Base-by-base conservation (phyloP, 2,888 invertebrate species). In the Torymus tubicola region DNA sequence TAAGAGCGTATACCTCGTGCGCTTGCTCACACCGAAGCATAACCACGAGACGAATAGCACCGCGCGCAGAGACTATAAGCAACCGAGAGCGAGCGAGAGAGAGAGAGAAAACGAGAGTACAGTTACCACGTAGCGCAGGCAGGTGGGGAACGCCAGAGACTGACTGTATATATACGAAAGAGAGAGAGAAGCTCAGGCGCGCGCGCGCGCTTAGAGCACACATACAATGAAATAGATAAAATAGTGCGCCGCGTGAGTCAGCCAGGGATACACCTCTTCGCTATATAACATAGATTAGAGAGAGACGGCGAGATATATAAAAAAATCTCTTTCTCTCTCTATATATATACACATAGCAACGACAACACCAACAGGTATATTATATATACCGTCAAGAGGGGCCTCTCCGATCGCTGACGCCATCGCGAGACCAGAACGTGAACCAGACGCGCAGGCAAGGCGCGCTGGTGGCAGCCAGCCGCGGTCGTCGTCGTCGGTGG, bases 341-440 rank as follows among this genome's bases (percentile, higher is more conserved):
- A 0, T 12, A 1, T 11, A 24, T 64, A 67, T 64, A 14, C n/a
- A 12, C 16, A 8, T 8, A 31, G 57, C 14, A 65, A 58, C n/a
- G 63, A 11, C 42, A 1, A 1, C 42, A 8, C 0, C 42, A 8
- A 8, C 42, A 42, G 42, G 42, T 42, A 42, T n/a, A n/a, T n/a
- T n/a, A n/a, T n/a, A n/a, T n/a, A n/a, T 42, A 42, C 10, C 42
- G 8, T 8, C 42, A 0, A 8, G 0, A 8, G 42, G 42, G 42
- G 42, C 5, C 5, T n/a, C n/a, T n/a, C 61, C 77, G 64, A 55
- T 73, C 73, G 67, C 82, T 84, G 78, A 82, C 87, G 86, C 85
- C 87, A 83, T 84, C 82, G 74, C 78, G 74, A 82, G 78, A 78
- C 81, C 63, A 80, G 81, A 83, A 79, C 84, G 83, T 18, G 85